Evolutionary conservation across 30 jellyfish, hydroid and myxozoan species (phyloP).

Genomic region (Chrysaora quinquecirrha): DNA sequence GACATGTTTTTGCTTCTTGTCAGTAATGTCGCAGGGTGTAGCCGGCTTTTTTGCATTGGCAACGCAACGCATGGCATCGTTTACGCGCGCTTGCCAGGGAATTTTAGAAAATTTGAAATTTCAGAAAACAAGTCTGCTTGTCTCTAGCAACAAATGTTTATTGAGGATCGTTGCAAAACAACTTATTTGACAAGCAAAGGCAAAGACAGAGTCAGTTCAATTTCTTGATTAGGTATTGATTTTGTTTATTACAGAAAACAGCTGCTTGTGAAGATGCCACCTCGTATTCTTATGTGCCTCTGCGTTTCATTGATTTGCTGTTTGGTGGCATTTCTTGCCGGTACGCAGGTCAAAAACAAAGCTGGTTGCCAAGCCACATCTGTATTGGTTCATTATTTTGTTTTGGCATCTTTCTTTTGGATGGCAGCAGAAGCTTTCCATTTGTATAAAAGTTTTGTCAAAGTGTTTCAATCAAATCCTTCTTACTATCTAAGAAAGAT

Average conservation of each 20-base stretch:
- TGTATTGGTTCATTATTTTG: conserved; percentile 71
- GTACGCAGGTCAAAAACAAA: conserved; percentile 58
- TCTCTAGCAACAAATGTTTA: too few species aligned
- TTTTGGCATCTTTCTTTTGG: conserved; percentile 84
- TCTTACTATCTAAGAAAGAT: conserved; percentile 27
- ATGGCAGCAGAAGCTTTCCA: conserved; percentile 85
- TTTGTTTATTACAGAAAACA: conserved; percentile 36
- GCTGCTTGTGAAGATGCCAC: conserved; percentile 68
- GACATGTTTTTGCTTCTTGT: too few species aligned
- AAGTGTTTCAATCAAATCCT: conserved; percentile 40
- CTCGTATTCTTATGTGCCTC: conserved; percentile 66
- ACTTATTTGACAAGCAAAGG: too few species aligned
- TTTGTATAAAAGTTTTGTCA: conserved; percentile 70
- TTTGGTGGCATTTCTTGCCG: conserved; percentile 46
- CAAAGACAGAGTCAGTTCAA: too few species aligned
- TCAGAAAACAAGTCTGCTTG: too few species aligned
- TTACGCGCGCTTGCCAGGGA: too few species aligned
- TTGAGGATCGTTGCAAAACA: too few species aligned
- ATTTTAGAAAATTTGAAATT: too few species aligned
- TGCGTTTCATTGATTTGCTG: conserved; percentile 49
- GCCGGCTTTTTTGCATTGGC: too few species aligned
- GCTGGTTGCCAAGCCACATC: conserved; percentile 71
- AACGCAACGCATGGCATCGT: too few species aligned
- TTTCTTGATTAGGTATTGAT: too few species aligned
- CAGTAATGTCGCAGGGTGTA: too few species aligned